These are phyloP conservation scores for Clepsis dumicolana DNA, from an alignment of 2,888 invertebrate species.

Conservation along the genomic window DNA sequence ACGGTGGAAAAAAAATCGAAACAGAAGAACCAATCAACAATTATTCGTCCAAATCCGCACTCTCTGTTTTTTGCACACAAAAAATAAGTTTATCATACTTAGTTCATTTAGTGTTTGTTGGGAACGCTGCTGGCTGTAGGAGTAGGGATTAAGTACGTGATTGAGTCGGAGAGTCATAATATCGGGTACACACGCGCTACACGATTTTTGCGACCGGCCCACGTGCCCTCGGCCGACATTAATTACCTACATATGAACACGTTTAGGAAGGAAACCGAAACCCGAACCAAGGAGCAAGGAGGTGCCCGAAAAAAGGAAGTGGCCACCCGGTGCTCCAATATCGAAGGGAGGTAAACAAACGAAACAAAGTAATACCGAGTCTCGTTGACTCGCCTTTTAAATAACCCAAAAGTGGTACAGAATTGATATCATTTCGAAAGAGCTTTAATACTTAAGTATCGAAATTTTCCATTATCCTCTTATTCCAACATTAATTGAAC, in stretches of 20 bases:
- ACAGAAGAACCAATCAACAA: no score
- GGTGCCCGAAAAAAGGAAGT: conserved; percentile 19
- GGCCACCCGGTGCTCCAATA: conserved; percentile 18
- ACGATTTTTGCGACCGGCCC: conserved; percentile 39
- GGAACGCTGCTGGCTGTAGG: conserved; percentile 51
- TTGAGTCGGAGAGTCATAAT: conserved; percentile 51
- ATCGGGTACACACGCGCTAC: conserved; percentile 35
- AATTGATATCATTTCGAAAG: conserved; percentile 14
- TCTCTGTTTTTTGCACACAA: no score
- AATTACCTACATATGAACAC: conserved; percentile 38
- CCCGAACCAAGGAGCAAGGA: conserved; percentile 15
- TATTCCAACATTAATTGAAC: conserved; percentile 35
- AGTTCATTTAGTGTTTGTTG: conserved; percentile 45
- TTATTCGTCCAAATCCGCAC: no score
- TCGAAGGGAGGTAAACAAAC: conserved; percentile 26
- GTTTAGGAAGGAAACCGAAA: conserved; percentile 21
- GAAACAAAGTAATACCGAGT: conserved; percentile 21
- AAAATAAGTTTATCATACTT: background rate
- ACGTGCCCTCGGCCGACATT: conserved; percentile 33
- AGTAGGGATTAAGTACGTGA: conserved; percentile 51
- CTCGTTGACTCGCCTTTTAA: conserved; percentile 4
- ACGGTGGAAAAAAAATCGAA: no score
- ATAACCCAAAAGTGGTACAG: conserved; percentile 8
- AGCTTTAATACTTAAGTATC: conserved; percentile 37
- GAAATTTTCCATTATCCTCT: conserved; percentile 38